A percentile compares a stretch with the other conserved stretches of the same genome.
Conservation (phyloP, 2,888 invertebrate genomes). For the Morpho helenor region DNA sequence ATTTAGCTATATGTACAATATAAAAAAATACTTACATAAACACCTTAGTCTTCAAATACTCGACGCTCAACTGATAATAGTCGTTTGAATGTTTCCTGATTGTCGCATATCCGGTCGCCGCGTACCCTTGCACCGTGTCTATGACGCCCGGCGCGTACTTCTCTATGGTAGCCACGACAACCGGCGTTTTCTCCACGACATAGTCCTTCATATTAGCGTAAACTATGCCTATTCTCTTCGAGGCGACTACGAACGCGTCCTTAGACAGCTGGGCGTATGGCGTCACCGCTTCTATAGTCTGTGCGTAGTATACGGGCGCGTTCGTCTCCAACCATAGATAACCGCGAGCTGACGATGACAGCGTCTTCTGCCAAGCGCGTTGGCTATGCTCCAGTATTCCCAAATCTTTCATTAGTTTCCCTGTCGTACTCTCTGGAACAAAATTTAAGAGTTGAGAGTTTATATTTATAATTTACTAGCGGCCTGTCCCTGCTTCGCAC, state of each 20-base stretch:
- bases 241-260: conserved; percentile 76
- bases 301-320: conserved; percentile 82
- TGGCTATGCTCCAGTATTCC: conserved; percentile 83
- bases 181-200: conserved; percentile 68
- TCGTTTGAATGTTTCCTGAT: conserved; percentile 69
- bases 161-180: conserved; percentile 76
- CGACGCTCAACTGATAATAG: conserved; percentile 72
- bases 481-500: too few species aligned
- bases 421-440: conserved; percentile 81
- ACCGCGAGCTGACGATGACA: conserved; percentile 80
- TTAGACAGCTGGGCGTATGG: conserved; percentile 81
- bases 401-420: conserved; percentile 81
- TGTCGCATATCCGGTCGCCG: conserved; percentile 58
- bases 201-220: conserved; percentile 73
- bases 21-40: conserved; percentile 84
- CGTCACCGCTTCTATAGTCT: conserved; percentile 72
- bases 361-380: conserved; percentile 79
- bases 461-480: too few species aligned
- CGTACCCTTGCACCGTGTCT: conserved; percentile 78
- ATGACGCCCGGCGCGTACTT: conserved; percentile 86
- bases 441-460: neutral
- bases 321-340: conserved; percentile 84
- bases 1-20: too few species aligned
- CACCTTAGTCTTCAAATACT: conserved; percentile 85
- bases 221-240: conserved; percentile 71